Percentiles rank a stretch among this genome's conserved stretches.
These are phyloP conservation scores for Pachymerium ferrugineum DNA, from an alignment of 2,888 invertebrate genomes.

Conservation along the genomic window DNA sequence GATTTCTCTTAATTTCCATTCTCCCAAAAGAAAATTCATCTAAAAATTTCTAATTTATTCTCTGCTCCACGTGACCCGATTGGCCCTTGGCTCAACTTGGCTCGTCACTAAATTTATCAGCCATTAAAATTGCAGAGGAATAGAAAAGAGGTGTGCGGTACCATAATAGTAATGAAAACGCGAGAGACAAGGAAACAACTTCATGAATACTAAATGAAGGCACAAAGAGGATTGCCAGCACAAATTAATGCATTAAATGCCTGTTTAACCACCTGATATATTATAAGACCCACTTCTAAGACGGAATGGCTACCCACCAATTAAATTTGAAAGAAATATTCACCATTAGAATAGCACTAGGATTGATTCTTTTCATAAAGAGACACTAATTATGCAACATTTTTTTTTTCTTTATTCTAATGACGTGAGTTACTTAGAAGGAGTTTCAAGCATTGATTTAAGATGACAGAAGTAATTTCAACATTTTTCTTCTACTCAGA, in stretches of 20 bases:
- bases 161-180: conserved; percentile 20
- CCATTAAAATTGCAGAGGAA: conserved; percentile 16
- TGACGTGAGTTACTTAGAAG: too few species aligned
- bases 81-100: not conserved
- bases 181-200: conserved; percentile 22
- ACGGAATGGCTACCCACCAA: not conserved
- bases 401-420: too few species aligned
- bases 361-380: too few species aligned
- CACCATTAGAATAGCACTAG: not conserved
- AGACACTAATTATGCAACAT: too few species aligned
- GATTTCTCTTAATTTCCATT: too few species aligned
- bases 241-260: conserved; percentile 23
- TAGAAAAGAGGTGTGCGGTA: not conserved
- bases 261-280: conserved; percentile 24
- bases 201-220: conserved; percentile 23
- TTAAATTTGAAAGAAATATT: not conserved
- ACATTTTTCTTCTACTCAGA: too few species aligned
- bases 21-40: too few species aligned
- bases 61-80: too few species aligned
- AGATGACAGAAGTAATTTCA: too few species aligned
- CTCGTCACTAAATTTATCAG: not conserved
- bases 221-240: conserved; percentile 16
- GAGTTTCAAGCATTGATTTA: too few species aligned
- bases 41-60: too few species aligned
- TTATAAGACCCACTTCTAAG: not conserved